A percentile compares a stretch with the other conserved stretches of the same genome.
These are phyloP conservation scores for Drosophila picticornis DNA, from an alignment of 2,888 invertebrate genomes.

Conservation along the genomic window DNA sequence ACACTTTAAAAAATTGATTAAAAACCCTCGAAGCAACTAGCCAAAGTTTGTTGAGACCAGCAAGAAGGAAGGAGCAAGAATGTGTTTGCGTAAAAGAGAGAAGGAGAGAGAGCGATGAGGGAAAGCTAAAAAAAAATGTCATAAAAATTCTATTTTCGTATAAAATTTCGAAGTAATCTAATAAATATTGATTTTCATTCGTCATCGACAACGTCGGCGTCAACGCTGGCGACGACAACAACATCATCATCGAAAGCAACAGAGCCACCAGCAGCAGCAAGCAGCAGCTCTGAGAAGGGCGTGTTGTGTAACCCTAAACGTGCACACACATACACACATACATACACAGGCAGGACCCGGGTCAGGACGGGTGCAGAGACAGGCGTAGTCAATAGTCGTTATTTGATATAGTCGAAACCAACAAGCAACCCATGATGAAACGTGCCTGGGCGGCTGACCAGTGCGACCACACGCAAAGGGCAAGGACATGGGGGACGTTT, in stretches of 20 bases:
- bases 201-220: constrained; percentile 74
- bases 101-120: constrained; percentile 18
- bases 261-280: constrained; percentile 19
- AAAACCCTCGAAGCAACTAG: constrained; percentile 48
- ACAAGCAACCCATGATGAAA: constrained; percentile 72
- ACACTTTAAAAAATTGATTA: constrained; percentile 58
- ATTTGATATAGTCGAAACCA: constrained; percentile 83
- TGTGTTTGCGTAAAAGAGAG: constrained; percentile 5
- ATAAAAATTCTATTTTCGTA: constrained; percentile 77
- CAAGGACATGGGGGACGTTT: constrained; percentile 8
- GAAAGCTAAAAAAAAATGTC: constrained; percentile 53
- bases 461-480: constrained; percentile 64
- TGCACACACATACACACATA: constrained; percentile 54
- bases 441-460: constrained; percentile 81
- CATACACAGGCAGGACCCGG: constrained; percentile 43
- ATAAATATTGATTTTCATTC: constrained; percentile 85
- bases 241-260: constrained; percentile 56
- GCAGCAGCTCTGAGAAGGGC: constrained; percentile 33
- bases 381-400: constrained; percentile 80
- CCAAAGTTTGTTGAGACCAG: constrained; percentile 43
- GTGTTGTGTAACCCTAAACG: constrained; percentile 75
- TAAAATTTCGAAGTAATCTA: constrained; percentile 83
- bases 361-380: constrained; percentile 28
- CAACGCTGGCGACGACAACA: constrained; percentile 56
- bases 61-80: constrained; percentile 2